Evolutionary conservation across 2,888 invertebrate species (phyloP), one percentile per base, ranked within the genome.

Genomic region (Helleia helle): DNA sequence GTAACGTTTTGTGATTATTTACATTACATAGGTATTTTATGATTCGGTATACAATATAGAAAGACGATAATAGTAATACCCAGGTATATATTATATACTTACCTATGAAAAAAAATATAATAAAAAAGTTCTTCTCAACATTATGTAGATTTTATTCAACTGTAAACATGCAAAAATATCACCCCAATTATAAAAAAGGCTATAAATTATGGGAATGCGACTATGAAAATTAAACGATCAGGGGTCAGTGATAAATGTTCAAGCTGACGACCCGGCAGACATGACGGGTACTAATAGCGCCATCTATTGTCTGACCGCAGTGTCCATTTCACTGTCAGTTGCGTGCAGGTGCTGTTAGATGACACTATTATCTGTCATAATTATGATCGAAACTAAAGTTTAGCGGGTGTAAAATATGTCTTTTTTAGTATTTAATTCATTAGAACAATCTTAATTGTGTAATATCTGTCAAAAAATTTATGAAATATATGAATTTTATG

Each of bases 201-300:
- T 22, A 40, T 34, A 34, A 44, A 48, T 48, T 48, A 43, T 28
- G 39, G 41, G 37, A 17, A 28, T 36, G 43, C 58, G 51, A 54
- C 52, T 58, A 62, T 71, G 65, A 71, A 76, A 79, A 76, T 76
- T 68, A 71, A 76, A 77, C 70, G 65, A 69, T 75, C 69, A 65
- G 55, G 62, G 55, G 52, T 52, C 57, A 60, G 58, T 73, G 73
- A 79, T 58, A 74, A 73, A 77, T 75, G 64, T 63, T 60, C 72
- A 71, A 70, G 69, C 69, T 72, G 70, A 69, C 73, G 59, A 68
- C 55, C 60, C 56, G 59, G 50, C 39, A 49, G 54, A 59, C 57
- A 65, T 58, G 77, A 75, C 77, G 54, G 12, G 46, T 55, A 81
- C 73, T 77, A 79, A 79, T 77, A 55, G 63, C 72, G 81, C 71